Percentiles rank a stretch among this genome's conserved stretches.
phyloP scores from a whole-genome alignment of 2,113 vertebrate species.

The Lucifuga dentata region DNA sequence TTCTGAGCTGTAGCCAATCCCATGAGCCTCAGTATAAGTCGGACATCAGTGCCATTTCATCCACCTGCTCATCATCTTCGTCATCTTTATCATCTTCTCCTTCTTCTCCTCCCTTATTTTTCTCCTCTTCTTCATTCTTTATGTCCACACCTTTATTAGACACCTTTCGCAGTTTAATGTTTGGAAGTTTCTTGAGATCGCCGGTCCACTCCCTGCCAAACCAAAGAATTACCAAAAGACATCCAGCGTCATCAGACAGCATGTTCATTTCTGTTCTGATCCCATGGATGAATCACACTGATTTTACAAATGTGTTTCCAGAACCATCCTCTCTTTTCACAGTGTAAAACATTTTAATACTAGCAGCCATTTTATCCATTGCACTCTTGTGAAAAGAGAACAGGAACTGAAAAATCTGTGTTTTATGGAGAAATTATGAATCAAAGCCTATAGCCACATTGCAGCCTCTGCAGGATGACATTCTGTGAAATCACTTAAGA shows the following conservation, averaged over 20 bases:
- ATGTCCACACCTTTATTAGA: conserved; percentile 79
- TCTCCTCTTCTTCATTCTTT: conserved; percentile 59
- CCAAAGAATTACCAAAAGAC: not conserved
- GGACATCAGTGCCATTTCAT: conserved; percentile 34
- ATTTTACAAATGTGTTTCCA: too few species aligned
- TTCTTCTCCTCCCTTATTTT: conserved; percentile 16
- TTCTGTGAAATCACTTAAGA: too few species aligned
- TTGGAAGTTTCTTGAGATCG: conserved; percentile 93
- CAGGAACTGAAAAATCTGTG: not conserved
- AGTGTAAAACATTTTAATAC: too few species aligned
- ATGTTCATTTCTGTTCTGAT: not conserved
- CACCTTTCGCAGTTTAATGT: conserved; percentile 92
- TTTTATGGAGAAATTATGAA: too few species aligned
- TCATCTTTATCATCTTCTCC: conserved; percentile 28
- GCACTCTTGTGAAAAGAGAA: not conserved
- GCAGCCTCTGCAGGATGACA: too few species aligned
- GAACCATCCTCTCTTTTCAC: too few species aligned
- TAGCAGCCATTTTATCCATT: too few species aligned
- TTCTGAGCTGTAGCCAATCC: too few species aligned
- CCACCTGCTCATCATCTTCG: conserved; percentile 34
- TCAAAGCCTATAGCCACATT: too few species aligned
- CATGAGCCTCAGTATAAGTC: conserved; percentile 47
- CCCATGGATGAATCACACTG: not conserved
- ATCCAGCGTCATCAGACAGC: not conserved
- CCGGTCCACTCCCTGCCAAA: conserved; percentile 91